Evolutionary conservation across 2,113 vertebrate species (phyloP), one percentile per base, ranked within the genome.

Genomic region (Coptodon bakossiorum): DNA sequence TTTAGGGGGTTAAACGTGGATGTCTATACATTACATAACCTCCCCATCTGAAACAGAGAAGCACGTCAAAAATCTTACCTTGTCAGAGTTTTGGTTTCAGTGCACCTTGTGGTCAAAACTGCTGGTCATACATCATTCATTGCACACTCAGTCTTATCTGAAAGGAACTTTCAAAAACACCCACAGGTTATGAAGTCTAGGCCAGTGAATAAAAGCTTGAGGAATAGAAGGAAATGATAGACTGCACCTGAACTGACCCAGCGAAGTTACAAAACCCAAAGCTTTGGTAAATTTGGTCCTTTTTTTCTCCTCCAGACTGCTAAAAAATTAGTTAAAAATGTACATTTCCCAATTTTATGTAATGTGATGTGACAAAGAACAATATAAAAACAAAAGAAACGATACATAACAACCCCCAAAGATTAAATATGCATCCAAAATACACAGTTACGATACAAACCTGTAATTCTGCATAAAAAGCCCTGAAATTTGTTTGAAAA

Each of bases 101-200:
- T 57, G 43, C 82, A 83, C 29, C 40, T 57, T 82, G 59, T 80
- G 52, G 54, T 63, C 7, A 84, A 81, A 90, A 87, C 66, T 52
- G 57, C 66, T 59, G 53, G 73, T 80, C 86, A 83, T 54, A 86
- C 71, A 88, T 89, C 85, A 85, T 87, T 86, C 45, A 82, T 40
- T 80, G 53, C 73, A 84, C 57, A 54, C 40, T 27, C 56, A 87
- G 80, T 45, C 82, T 81, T 50, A 43, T 81, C 83, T 76, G 83
- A 76, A 36, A 43, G 71, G 59, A 84, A 40, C 81, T 89, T 91
- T 85, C n/a, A 52, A 82, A 88, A 85, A 52, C 86, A 88, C 68
- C 59, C 63, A 53, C 29, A 81, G 50, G 27, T 86, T 83, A 38
- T 17, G 14, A 24, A 57, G n/a, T 36, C 7, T 6, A 9, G 71